These are phyloP conservation scores for Trematomus bernacchii DNA, from an alignment of 2,797 vertebrate genomes.

Conservation along the genomic window DNA sequence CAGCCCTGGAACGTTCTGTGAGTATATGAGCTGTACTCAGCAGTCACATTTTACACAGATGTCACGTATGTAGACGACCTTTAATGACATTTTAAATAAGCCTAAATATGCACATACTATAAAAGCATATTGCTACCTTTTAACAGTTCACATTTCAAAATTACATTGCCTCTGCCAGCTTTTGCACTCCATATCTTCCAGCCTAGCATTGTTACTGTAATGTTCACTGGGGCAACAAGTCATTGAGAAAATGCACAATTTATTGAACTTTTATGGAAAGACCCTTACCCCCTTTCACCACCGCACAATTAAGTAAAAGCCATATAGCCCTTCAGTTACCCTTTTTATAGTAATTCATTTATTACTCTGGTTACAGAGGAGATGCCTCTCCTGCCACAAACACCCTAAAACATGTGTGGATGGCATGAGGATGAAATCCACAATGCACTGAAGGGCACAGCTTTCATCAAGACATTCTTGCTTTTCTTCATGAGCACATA, in stretches of 20 bases:
- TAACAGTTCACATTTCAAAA: slow-evolving; percentile 49
- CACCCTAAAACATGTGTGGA: slow-evolving; percentile 82
- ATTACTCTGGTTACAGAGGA: slow-evolving; percentile 78
- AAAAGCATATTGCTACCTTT: slow-evolving; percentile 43
- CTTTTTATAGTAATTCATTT: slow-evolving; percentile 83
- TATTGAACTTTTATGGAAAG: slow-evolving; percentile 83
- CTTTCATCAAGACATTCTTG: slow-evolving; percentile 68
- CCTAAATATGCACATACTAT: slow-evolving; percentile 42
- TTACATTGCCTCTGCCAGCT: slow-evolving; percentile 39
- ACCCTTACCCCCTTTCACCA: slow-evolving; percentile 75
- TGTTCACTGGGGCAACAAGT: slow-evolving; percentile 70
- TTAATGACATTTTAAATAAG: slow-evolving; percentile 57
- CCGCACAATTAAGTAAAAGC: slow-evolving; percentile 82
- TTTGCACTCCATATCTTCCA: slow-evolving; percentile 58
- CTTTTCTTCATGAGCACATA: slow-evolving; percentile 77
- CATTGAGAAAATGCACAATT: slow-evolving; percentile 80
- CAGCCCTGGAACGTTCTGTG: slow-evolving; percentile 37
- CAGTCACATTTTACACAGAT: slow-evolving; percentile 53
- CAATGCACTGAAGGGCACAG: slow-evolving; percentile 68
- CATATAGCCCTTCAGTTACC: slow-evolving; percentile 77
- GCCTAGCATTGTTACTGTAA: slow-evolving; percentile 25
- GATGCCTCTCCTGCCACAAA: slow-evolving; percentile 80
- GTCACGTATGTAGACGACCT: slow-evolving; percentile 44
- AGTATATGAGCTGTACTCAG: slow-evolving; percentile 46
- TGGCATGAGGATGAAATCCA: slow-evolving; percentile 73